These are phyloP conservation scores for Euzetes globulus DNA, from an alignment of 2,888 invertebrate species.

Conservation along the genomic window DNA sequence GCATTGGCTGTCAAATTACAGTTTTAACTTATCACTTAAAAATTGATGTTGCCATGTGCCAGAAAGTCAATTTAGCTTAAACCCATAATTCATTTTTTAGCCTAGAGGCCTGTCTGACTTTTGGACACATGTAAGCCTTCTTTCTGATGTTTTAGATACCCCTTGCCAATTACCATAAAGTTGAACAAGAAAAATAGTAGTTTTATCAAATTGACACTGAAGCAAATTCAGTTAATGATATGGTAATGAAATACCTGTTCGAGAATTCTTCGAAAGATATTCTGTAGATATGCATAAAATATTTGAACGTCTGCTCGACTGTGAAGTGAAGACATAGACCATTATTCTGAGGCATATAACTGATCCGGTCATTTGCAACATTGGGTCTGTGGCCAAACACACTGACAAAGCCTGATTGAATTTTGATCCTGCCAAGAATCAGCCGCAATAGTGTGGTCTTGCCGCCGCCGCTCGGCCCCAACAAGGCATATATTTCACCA, in stretches of 20 bases:
- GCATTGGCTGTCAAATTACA: no score
- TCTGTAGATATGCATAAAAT: conserved; percentile 31
- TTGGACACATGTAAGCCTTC: no score
- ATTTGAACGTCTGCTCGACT: conserved; percentile 28
- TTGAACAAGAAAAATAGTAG: no score
- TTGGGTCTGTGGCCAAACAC: conserved; percentile 29
- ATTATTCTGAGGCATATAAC: conserved; percentile 33
- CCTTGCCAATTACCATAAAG: no score
- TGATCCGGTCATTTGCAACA: conserved; percentile 19
- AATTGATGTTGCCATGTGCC: no score
- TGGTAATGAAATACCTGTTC: neutral
- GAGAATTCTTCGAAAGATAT: conserved; percentile 18
- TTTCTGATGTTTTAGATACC: no score
- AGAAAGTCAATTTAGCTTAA: no score
- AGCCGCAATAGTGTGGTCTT: conserved; percentile 32
- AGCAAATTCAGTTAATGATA: neutral
- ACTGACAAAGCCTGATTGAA: conserved; percentile 8
- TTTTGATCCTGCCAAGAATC: conserved; percentile 23
- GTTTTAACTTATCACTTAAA: no score
- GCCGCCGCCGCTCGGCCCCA: conserved; percentile 35
- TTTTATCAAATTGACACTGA: no score
- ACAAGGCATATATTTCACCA: conserved; percentile 43
- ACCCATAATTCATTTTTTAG: no score
- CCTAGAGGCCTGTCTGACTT: no score
- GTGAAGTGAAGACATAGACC: conserved; percentile 29